These are phyloP conservation scores for Kradibia gibbosae DNA, from an alignment of 1,140 invertebrate species.

Conservation along the genomic window DNA sequence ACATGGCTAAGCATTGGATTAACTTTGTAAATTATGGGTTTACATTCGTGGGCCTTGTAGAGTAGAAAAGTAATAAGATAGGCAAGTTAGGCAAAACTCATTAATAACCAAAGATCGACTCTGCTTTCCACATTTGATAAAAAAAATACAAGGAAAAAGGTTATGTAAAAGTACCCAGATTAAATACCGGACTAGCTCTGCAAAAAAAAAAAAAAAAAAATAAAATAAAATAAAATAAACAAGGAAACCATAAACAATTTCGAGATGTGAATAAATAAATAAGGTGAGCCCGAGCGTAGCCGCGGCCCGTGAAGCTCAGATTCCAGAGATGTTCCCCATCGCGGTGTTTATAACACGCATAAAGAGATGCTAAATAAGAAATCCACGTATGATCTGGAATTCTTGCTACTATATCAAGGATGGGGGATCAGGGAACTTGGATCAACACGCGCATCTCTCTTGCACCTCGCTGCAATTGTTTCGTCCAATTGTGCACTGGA, in stretches of 20 bases:
- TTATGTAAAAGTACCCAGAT: not conserved
- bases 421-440: not conserved
- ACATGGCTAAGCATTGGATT: too few relatives aligned
- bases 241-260: constrained; percentile 28
- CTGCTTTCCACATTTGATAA: not conserved
- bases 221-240: not conserved
- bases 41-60: too few relatives aligned
- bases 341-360: not conserved
- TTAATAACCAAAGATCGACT: constrained; percentile 6
- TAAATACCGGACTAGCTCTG: not conserved
- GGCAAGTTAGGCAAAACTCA: not conserved
- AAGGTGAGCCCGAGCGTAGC: not conserved
- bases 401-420: not conserved
- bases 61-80: not conserved
- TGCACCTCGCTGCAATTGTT: not conserved
- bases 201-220: constrained; percentile 4
- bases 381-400: constrained; percentile 29
- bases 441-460: not conserved
- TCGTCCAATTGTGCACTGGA: not conserved
- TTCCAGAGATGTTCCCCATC: constrained; percentile 14
- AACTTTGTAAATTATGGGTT: too few relatives aligned
- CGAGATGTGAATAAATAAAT: constrained; percentile 23
- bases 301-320: not conserved
- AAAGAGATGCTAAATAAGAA: constrained; percentile 37
- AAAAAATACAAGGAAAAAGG: not conserved